phyloP scores from a whole-genome alignment of 2,888 invertebrate genomes.

The Smittia sp. region DNA sequence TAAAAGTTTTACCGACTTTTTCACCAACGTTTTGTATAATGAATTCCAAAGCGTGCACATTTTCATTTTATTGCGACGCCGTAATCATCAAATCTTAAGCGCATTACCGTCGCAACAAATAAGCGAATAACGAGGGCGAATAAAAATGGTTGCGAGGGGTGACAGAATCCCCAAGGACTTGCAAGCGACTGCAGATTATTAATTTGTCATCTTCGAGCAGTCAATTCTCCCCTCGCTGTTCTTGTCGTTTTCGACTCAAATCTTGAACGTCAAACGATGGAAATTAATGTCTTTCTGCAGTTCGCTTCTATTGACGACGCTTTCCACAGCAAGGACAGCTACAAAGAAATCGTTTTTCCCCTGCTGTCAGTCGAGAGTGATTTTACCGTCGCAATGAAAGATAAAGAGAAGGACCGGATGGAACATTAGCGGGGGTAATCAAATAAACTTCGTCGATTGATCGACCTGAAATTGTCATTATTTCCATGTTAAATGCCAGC shows the following conservation, averaged over 20 bases:
- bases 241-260: not conserved
- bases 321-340: too few species aligned
- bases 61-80: not conserved
- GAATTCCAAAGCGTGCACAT: not conserved
- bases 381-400: not conserved
- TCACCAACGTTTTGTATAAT: too few species aligned
- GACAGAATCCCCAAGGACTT: not conserved
- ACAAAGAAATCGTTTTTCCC: not conserved
- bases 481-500: slow-evolving; percentile 10
- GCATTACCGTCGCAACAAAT: slow-evolving; percentile 24
- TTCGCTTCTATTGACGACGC: not conserved
- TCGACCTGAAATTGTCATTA: not conserved
- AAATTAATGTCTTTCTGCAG: slow-evolving; percentile 24
- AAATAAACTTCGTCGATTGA: not conserved
- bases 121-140: not conserved
- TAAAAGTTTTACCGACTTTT: too few species aligned
- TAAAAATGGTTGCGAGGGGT: not conserved
- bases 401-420: too few species aligned
- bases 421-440: not conserved
- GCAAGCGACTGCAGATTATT: slow-evolving; percentile 18
- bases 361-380: not conserved
- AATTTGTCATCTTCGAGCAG: slow-evolving; percentile 11
- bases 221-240: not conserved
- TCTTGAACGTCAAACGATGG: not conserved
- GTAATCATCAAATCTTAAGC: slow-evolving; percentile 31